Conservation (phyloP, 2,113 vertebrate genomes). For the Proterorhinus semilunaris region DNA sequence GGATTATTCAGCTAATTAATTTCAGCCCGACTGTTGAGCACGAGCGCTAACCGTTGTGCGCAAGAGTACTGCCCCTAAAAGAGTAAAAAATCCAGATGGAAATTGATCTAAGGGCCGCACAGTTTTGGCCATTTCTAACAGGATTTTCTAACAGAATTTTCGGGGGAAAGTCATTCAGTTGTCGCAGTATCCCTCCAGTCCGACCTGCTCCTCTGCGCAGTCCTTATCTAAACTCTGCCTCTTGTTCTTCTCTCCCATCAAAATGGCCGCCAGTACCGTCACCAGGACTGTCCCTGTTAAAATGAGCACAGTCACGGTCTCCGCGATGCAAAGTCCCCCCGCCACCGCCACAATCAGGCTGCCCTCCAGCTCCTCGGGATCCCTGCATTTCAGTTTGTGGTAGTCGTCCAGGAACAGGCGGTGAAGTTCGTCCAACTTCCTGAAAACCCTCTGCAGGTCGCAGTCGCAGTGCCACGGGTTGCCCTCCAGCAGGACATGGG, state of each 20-base stretch:
- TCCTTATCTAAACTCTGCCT: background rate
- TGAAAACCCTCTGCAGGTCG: slow-evolving; percentile 6
- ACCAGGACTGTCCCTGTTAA: background rate
- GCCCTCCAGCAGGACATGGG: background rate
- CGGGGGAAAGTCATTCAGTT: background rate
- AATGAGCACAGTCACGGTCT: background rate
- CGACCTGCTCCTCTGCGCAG: slow-evolving; percentile 1
- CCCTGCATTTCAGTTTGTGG: background rate
- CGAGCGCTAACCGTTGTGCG: too few species aligned
- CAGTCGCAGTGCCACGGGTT: slow-evolving; percentile 11
- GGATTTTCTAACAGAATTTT: too few species aligned
- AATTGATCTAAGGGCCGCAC: too few species aligned
- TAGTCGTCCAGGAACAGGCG: slow-evolving; percentile 7
- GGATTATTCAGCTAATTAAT: too few species aligned
- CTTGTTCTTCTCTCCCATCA: slow-evolving; percentile 7
- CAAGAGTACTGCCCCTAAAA: too few species aligned
- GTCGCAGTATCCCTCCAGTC: slow-evolving; percentile 4
- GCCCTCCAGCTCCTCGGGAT: slow-evolving; percentile 1
- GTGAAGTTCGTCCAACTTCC: slow-evolving; percentile 2
- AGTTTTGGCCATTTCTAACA: too few species aligned
- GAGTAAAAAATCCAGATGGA: too few species aligned
- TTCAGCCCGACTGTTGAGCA: too few species aligned
- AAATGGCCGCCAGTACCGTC: background rate
- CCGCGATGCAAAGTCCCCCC: background rate
- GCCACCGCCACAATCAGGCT: background rate